Evolutionary conservation across 2,113 vertebrate genomes (phyloP), one percentile per base, ranked within the genome.

Genomic region (Microcebus griseorufus): DNA sequence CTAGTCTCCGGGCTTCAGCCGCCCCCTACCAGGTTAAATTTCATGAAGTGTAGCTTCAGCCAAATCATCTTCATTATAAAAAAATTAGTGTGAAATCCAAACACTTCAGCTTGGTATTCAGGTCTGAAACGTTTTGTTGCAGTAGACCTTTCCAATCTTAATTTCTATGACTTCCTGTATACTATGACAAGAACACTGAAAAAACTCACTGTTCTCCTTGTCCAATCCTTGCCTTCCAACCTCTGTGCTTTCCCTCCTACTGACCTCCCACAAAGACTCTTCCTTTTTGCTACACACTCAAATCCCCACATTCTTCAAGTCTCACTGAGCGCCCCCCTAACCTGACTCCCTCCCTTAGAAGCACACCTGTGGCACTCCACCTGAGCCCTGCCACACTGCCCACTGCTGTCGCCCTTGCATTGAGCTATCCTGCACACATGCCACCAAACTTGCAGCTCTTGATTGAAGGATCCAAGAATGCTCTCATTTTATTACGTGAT

Each of bases 281-380:
- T 62, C 18, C 16, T 20, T 93, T 84, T 58, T 10, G 0, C 55
- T 27, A 64, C 32, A 64, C 55, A 29, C 51, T 45, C 65, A 72
- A 84, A 65, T 42, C 23, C 29, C 42, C 84, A 73, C 64, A 42
- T n/a, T 88, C 25, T 60, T 76, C 73, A 42, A 51, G 62, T 79
- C 8, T 1, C 25, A 6, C 3, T 79, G 3, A 16, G 5, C 3
- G 42, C 17, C 2, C 23, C 16, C n/a, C 20, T 39, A 4, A 8
- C 22, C 34, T 37, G 25, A 51, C 32, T 2, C 1, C 37, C 20
- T 80, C 55, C 12, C 29, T 62, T 69, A 4, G 13, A 48, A 51
- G 45, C 10, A 18, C 9, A 6, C 42, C 34, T 62, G 32, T 9
- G 0, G 7, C 64, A 39, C 53, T 55, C 51, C 20, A 18, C 5